Conservation (phyloP, 2,888 invertebrate species). For the Cantharis rustica region DNA sequence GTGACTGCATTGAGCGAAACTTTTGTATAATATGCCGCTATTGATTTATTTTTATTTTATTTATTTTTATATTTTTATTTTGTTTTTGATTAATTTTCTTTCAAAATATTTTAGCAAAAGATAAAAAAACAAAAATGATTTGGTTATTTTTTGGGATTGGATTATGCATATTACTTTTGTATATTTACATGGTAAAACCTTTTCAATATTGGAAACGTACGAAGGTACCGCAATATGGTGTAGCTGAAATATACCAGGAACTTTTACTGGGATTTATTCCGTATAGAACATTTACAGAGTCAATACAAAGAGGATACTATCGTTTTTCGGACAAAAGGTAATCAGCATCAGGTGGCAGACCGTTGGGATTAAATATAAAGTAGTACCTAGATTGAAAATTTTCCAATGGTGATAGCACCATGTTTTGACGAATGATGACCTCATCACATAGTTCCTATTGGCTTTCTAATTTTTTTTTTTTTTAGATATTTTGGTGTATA, state of each 20-base stretch:
- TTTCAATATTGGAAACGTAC: not conserved
- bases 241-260: not conserved
- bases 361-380: too few species aligned
- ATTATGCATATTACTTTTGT: not conserved
- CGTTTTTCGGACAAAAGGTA: not conserved
- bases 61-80: too few species aligned
- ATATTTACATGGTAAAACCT: not conserved
- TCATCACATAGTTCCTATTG: too few species aligned
- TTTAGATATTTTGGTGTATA: conserved; percentile 49
- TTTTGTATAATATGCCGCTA: too few species aligned
- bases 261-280: not conserved
- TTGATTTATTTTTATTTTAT: too few species aligned
- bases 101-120: not conserved
- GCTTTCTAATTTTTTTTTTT: too few species aligned
- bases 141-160: not conserved
- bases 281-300: not conserved
- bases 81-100: too few species aligned
- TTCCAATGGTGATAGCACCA: too few species aligned
- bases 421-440: too few species aligned
- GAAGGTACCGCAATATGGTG: not conserved
- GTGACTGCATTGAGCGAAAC: too few species aligned
- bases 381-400: too few species aligned
- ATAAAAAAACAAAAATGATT: not conserved
- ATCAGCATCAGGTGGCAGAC: too few species aligned
- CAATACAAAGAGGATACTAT: not conserved